Percentiles rank a stretch among this genome's conserved stretches.
Conservation (phyloP, 1,140 invertebrate species). For the Drosophila lacteicornis region DNA sequence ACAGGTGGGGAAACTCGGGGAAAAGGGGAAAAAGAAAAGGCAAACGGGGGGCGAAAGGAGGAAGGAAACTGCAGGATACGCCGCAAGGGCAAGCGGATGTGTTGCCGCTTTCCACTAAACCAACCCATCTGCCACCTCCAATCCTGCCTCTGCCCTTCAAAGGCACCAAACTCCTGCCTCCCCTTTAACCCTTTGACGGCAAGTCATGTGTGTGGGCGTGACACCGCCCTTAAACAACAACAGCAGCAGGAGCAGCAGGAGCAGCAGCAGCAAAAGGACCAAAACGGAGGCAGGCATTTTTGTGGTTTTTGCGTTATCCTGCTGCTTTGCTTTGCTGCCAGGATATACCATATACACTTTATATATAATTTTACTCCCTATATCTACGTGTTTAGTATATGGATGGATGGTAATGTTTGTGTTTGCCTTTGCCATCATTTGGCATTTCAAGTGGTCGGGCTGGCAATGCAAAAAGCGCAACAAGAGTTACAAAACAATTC, state of each 20-base stretch:
- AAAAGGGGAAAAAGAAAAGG: background rate
- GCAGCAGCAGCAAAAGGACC: constrained; percentile 20
- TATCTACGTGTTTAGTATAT: background rate
- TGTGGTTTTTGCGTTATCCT: constrained; percentile 62
- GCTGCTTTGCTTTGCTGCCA: constrained; percentile 31
- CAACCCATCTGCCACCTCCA: constrained; percentile 40
- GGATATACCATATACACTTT: constrained; percentile 2
- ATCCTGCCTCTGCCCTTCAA: constrained; percentile 14
- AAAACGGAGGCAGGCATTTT: constrained; percentile 65
- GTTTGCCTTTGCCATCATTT: constrained; percentile 32
- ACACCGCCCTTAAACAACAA: constrained; percentile 35
- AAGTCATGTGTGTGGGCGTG: constrained; percentile 55
- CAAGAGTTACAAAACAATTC: constrained; percentile 10
- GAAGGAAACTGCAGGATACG: constrained; percentile 72
- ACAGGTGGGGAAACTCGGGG: constrained; percentile 45
- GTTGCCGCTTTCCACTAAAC: constrained; percentile 47
- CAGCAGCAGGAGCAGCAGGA: constrained; percentile 25
- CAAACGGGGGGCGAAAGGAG: constrained; percentile 1
- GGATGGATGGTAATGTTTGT: background rate
- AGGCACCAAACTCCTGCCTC: background rate
- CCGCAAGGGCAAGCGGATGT: constrained; percentile 81
- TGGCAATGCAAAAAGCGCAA: constrained; percentile 52
- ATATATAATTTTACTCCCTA: constrained; percentile 20
- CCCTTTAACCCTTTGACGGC: constrained; percentile 63
- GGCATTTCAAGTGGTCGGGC: constrained; percentile 45